Evolutionary conservation across 2,113 vertebrate genomes (phyloP).

Genomic region (Oreochromis tanganicae): DNA sequence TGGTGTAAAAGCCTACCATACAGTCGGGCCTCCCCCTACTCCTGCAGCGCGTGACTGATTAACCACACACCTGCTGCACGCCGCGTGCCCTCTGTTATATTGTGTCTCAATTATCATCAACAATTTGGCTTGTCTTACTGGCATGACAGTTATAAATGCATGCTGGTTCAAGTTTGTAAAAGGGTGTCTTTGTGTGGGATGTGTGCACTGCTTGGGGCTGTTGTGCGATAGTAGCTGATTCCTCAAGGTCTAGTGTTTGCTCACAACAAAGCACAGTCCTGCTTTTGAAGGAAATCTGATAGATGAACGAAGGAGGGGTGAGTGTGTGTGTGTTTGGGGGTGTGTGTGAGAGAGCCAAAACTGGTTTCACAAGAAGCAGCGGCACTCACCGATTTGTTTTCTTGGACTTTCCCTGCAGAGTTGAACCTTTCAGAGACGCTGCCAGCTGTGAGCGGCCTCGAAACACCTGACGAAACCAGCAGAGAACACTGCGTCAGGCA

Average conservation of each 20-base stretch:
- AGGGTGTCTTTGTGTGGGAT: slow-evolving; percentile 41
- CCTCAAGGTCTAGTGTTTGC: slow-evolving; percentile 25
- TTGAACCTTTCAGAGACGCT: slow-evolving; percentile 78
- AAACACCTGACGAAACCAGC: slow-evolving; percentile 77
- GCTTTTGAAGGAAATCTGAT: slow-evolving; percentile 28
- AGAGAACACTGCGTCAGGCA: slow-evolving; percentile 43
- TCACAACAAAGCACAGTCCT: background rate
- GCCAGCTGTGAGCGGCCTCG: slow-evolving; percentile 81
- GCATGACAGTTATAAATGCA: slow-evolving; percentile 63
- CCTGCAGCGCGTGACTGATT: slow-evolving; percentile 58
- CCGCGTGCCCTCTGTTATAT: slow-evolving; percentile 60
- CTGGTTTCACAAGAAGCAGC: background rate
- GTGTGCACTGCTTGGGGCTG: slow-evolving; percentile 32
- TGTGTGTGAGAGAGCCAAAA: slow-evolving; percentile 1
- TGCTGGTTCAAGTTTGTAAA: slow-evolving; percentile 41
- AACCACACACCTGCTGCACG: slow-evolving; percentile 71
- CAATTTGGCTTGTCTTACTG: slow-evolving; percentile 56
- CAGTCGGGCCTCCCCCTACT: background rate
- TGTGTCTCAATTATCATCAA: slow-evolving; percentile 65
- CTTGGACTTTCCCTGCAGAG: slow-evolving; percentile 80
- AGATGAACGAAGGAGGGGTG: slow-evolving; percentile 17
- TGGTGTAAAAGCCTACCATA: slow-evolving; percentile 33
- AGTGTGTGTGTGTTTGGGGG: background rate
- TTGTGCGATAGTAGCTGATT: slow-evolving; percentile 27
- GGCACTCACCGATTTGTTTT: slow-evolving; percentile 78